A percentile compares a stretch with the other conserved stretches of the same genome.
These are phyloP conservation scores for Drosophila glabriapex DNA, from an alignment of 2,888 invertebrate genomes.

Conservation along the genomic window DNA sequence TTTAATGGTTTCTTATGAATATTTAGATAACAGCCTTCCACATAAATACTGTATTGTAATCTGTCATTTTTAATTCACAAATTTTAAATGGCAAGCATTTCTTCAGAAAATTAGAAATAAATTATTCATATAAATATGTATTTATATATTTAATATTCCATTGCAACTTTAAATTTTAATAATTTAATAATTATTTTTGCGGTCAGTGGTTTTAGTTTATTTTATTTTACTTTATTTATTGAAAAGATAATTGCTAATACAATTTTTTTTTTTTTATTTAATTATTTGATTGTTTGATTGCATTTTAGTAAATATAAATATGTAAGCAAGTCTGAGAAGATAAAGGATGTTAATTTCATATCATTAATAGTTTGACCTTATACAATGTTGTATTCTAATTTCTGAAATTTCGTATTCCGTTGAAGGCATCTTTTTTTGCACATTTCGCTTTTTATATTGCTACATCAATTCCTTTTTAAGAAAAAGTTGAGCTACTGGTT, in stretches of 20 bases:
- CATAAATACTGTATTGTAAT: not conserved
- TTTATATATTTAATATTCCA: not conserved
- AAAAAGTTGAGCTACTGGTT: constrained; percentile 26
- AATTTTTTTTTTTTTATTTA: not conserved
- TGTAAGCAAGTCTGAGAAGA: not conserved
- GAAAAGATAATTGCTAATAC: fast-evolving
- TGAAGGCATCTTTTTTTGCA: not conserved
- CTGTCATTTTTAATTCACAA: not conserved
- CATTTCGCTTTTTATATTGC: constrained; percentile 29
- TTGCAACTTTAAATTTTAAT: not conserved
- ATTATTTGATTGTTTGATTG: not conserved
- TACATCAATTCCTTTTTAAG: constrained; percentile 18
- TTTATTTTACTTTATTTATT: not conserved
- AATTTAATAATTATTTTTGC: not conserved
- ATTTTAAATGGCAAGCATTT: too few relatives aligned
- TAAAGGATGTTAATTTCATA: not conserved
- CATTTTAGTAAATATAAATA: not conserved
- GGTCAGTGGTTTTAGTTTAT: not conserved
- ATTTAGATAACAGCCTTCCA: not conserved
- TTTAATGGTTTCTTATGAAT: not conserved
- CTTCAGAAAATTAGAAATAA: not conserved
- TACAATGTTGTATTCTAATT: not conserved
- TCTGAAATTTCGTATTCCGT: not conserved
- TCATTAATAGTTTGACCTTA: constrained; percentile 4
- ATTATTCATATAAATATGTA: not conserved